These are phyloP conservation scores for Pseudopipra pipra DNA, from an alignment of 2,113 vertebrate genomes.

Conservation along the genomic window DNA sequence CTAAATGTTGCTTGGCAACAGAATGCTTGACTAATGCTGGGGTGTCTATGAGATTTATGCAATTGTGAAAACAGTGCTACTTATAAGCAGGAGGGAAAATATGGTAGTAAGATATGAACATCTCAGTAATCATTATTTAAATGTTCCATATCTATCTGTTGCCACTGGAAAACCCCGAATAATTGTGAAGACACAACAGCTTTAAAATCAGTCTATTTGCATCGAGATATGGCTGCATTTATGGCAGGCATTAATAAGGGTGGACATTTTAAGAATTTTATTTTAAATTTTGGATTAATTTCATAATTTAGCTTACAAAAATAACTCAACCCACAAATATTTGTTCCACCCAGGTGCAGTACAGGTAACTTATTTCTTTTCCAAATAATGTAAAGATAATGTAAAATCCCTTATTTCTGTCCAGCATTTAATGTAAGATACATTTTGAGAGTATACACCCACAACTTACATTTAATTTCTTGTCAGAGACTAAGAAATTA, in stretches of 20 bases:
- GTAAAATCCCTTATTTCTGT: background rate
- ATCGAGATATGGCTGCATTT: background rate
- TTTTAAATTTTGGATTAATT: background rate
- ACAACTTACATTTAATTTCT: background rate
- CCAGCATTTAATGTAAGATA: background rate
- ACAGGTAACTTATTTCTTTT: background rate
- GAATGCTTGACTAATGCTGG: background rate
- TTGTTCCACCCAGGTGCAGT: background rate
- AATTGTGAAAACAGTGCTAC: background rate
- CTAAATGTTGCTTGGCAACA: slow-evolving; percentile 39
- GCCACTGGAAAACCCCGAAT: background rate
- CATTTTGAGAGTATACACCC: background rate
- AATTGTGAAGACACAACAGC: background rate
- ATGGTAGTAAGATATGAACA: background rate
- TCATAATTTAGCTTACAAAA: background rate
- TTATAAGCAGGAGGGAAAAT: background rate
- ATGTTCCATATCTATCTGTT: background rate
- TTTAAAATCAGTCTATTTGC: background rate
- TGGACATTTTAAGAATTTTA: background rate
- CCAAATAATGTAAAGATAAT: background rate
- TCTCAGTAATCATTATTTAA: background rate
- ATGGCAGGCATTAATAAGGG: background rate
- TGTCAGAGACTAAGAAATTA: background rate
- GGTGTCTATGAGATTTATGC: background rate
- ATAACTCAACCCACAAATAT: background rate